Percentiles rank a stretch among this genome's conserved stretches.
phyloP scores from a whole-genome alignment of 2,113 vertebrate genomes.

The Phylloscopus trochiloides region DNA sequence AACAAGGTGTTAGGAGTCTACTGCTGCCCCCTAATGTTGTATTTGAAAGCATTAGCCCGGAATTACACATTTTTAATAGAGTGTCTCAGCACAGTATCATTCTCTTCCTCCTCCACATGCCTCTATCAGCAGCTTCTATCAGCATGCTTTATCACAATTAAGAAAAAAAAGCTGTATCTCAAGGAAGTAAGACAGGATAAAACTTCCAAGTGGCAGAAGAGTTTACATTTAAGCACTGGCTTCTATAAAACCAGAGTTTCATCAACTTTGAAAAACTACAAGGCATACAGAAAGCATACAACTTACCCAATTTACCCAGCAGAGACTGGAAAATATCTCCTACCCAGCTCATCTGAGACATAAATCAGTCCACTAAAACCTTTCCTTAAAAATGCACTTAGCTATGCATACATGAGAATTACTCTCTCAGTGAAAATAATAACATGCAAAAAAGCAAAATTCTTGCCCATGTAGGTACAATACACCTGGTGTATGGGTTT shows the following conservation, averaged over 20 bases:
- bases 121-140: not conserved
- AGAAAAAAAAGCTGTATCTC: not conserved
- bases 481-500: not conserved
- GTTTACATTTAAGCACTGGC: not conserved
- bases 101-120: not conserved
- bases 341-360: not conserved
- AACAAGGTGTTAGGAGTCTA: not conserved
- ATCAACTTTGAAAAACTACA: not conserved
- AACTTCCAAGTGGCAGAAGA: not conserved
- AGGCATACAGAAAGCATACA: not conserved
- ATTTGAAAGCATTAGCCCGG: not conserved
- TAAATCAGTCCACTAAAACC: not conserved
- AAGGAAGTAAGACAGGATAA: not conserved
- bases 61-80: rapidly evolving
- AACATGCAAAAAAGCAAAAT: not conserved
- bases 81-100: not conserved
- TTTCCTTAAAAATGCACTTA: not conserved
- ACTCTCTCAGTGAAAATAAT: not conserved
- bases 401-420: not conserved
- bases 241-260: not conserved
- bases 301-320: not conserved
- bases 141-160: not conserved
- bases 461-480: not conserved
- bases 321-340: not conserved
- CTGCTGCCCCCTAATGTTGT: constrained; percentile 19